A percentile compares a stretch with the other conserved stretches of the same genome.
These are phyloP conservation scores for Siniperca undulata DNA, from an alignment of 2,797 vertebrate species.

Conservation along the genomic window DNA sequence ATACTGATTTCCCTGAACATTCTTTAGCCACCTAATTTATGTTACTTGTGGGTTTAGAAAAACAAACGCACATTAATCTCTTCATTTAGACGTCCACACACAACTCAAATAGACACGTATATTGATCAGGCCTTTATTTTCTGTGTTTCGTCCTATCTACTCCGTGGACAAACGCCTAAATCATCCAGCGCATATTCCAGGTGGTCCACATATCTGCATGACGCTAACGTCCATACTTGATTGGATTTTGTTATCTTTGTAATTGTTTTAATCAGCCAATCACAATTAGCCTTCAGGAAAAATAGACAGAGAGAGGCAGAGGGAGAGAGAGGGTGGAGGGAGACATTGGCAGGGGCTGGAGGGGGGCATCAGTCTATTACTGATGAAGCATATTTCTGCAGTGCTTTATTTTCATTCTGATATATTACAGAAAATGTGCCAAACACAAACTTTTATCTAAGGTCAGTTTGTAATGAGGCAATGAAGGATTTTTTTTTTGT, in stretches of 20 bases:
- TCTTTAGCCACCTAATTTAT: not conserved
- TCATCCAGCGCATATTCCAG: conserved; percentile 61
- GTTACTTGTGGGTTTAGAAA: not conserved
- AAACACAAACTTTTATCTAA: conserved; percentile 52
- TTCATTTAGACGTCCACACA: conserved; percentile 10
- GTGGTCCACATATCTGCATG: conserved; percentile 67
- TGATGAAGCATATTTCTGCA: conserved; percentile 17
- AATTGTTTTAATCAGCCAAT: conserved; percentile 81
- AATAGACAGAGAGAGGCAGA: conserved; percentile 17
- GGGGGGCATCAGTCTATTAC: conserved; percentile 3
- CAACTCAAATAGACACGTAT: conserved; percentile 23
- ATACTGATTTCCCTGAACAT: conserved; percentile 7
- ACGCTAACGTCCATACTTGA: conserved; percentile 63
- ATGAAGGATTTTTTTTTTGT: conserved; percentile 31
- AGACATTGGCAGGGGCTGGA: no score
- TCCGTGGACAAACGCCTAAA: conserved; percentile 27
- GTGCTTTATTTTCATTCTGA: conserved; percentile 38
- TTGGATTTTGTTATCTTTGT: conserved; percentile 79
- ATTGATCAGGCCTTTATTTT: conserved; percentile 51
- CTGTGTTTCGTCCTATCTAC: conserved; percentile 43
- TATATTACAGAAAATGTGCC: conserved; percentile 44
- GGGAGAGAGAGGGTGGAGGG: not conserved
- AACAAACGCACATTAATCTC: conserved; percentile 2
- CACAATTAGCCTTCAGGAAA: conserved; percentile 68
- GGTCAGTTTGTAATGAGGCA: conserved; percentile 53